Base-by-base conservation (phyloP, 1,140 invertebrate species). In the Anoplophora glabripennis region DNA sequence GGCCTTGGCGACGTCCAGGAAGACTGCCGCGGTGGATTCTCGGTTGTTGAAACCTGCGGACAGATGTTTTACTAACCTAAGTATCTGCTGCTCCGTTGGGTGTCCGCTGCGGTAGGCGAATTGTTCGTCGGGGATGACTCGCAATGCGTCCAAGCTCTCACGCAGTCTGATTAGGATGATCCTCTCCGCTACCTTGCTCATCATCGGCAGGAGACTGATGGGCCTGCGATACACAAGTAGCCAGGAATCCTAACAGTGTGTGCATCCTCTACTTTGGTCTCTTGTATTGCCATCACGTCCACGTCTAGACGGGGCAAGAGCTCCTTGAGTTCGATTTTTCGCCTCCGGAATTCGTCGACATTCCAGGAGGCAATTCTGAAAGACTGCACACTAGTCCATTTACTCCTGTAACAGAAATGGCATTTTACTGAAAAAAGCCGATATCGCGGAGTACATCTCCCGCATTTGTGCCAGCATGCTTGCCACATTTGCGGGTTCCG, bases 181-280 rank as follows among this genome's bases (percentile, higher is more conserved):
- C 45, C 47, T 60, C 66, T 75, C 75, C 0, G 69, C 41, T 10
- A 75, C 18, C 64, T 76, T 76, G 11, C 62, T 64, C 0, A 74
- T 10, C 3, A 57, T 62, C 12, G 54, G 42, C 5, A 76, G 65
- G 0, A 76, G 59, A 8, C 41, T 42, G 47, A 76, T 77, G 12
- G 74, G 75, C 21, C 74, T 60, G 45, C 76, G 75, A 38, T 52
- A 71, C 11, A 11, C 11, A 1, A 70, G 59, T 21, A 38, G 11
- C 7, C n/a, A 34, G 8, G 53, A 51, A 17, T 65, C 28, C 53
- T 70, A 68, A 7, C 56, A n/a, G n/a, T n/a, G n/a, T n/a, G n/a
- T n/a, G n/a, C n/a, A n/a, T n/a, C n/a, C n/a, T n/a, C n/a, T n/a
- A n/a, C n/a, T n/a, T n/a, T n/a, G n/a, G n/a, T n/a, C n/a, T n/a